phyloP scores from a whole-genome alignment of 2,113 vertebrate species.

The Ranitomeya variabilis region DNA sequence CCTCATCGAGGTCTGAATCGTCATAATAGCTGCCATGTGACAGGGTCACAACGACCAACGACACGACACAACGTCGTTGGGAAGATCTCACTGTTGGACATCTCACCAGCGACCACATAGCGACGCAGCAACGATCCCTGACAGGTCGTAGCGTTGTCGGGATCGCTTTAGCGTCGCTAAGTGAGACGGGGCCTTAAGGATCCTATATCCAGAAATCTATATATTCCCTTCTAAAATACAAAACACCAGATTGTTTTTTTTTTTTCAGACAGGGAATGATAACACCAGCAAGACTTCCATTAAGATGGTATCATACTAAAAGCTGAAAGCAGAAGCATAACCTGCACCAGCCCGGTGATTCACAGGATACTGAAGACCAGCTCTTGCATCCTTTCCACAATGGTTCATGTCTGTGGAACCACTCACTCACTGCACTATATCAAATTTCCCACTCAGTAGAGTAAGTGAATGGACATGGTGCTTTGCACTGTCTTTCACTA shows the following conservation, averaged over 20 bases:
- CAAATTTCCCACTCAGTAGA: constrained; percentile 66
- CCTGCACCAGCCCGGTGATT: constrained; percentile 16
- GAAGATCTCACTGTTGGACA: too few species aligned
- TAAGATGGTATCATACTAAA: not conserved
- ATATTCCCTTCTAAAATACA: not conserved
- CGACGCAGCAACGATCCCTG: too few species aligned
- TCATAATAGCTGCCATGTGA: too few species aligned
- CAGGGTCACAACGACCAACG: too few species aligned
- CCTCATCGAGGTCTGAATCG: too few species aligned
- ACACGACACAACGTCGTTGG: too few species aligned
- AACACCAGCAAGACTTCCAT: constrained; percentile 5
- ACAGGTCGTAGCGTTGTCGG: too few species aligned
- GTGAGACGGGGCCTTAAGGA: too few species aligned
- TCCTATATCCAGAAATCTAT: not conserved
- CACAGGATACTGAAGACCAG: not conserved
- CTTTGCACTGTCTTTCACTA: constrained; percentile 72
- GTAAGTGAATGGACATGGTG: constrained; percentile 70
- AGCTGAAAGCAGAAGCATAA: not conserved
- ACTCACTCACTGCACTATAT: constrained; percentile 65
- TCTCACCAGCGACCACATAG: too few species aligned
- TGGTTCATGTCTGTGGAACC: constrained; percentile 4
- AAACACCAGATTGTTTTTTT: not conserved
- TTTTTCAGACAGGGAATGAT: not conserved
- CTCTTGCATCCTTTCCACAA: constrained; percentile 58
- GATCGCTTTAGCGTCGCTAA: too few species aligned